Evolutionary conservation across 2,888 invertebrate species (phyloP), one percentile per base, ranked within the genome.

Genomic region (Nomada fabriciana): DNA sequence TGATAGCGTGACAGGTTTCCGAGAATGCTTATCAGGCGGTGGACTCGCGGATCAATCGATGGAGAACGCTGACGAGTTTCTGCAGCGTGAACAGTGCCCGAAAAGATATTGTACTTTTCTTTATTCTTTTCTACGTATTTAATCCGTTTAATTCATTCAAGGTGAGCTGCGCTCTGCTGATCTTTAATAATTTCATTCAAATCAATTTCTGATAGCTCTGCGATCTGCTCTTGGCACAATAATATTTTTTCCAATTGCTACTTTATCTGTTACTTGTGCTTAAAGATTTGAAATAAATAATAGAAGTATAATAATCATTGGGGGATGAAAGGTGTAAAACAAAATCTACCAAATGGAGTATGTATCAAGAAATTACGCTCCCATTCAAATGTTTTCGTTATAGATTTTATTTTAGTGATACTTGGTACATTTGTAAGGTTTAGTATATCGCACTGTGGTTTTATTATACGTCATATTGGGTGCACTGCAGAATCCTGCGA

Each of bases 401-500:
- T 15, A 5, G 3, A 5, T 18, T 23, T 55, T 10, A 25, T 69
- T n/a, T 18, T n/a, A n/a, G 3, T n/a, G 29, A 65, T 53, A 36
- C 65, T 47, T 29, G 20, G 36, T 57, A n/a, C 4, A 9, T 23
- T 18, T 29, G 7, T 9, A 42, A 43, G 42, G 1, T 42, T 42
- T 15, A 13, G 29, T 7, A 50, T 57, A 23, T 10, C n/a, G 15
- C 1, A 20, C n/a, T n/a, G 61, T 13, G 63, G 25, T 59, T 53
- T 64, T 76, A 47, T 50, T 64, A 64, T 53, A 79, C 64, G 60
- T 70, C 69, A 52, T 55, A 60, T 80, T 80, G 76, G 36, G 68
- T 53, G 59, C 57, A 50, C 69, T 25, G 76, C 53, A 65, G 76
- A 80, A 80, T 76, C 47, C 59, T 60, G 64, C 65, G 70, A 65